Percentiles rank a stretch among this genome's conserved stretches.
phyloP scores from a whole-genome alignment of 1,140 invertebrate species.

The Drosophila parvula region DNA sequence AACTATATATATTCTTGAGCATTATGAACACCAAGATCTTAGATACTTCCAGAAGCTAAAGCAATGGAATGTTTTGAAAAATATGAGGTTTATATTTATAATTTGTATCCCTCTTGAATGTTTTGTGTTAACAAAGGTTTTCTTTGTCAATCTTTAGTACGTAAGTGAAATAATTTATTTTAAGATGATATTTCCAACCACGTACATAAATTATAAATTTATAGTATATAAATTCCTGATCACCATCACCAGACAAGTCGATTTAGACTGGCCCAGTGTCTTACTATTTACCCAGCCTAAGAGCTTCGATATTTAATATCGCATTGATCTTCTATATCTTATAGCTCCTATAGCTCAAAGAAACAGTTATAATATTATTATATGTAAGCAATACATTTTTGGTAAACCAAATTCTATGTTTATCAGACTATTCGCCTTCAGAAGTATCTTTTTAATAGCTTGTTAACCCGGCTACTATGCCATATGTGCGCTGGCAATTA shows the following conservation, averaged over 20 bases:
- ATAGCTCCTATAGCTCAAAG: not conserved
- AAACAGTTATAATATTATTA: too few species aligned
- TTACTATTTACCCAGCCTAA: not conserved
- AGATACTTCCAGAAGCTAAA: not conserved
- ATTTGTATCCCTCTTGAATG: not conserved
- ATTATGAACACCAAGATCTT: not conserved
- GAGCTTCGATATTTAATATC: not conserved
- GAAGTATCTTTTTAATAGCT: not conserved
- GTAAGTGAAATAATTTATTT: not conserved
- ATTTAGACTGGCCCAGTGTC: not conserved
- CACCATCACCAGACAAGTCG: not conserved
- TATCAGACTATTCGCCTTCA: not conserved
- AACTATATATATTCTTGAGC: conserved; percentile 17
- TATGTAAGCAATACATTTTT: too few species aligned
- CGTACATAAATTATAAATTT: too few species aligned
- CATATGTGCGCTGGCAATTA: not conserved
- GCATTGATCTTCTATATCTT: not conserved
- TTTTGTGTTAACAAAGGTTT: too few species aligned
- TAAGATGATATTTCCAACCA: too few species aligned
- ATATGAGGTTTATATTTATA: not conserved
- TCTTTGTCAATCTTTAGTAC: not conserved
- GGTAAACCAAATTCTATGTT: too few species aligned
- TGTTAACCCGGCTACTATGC: not conserved
- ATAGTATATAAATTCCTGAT: not conserved
- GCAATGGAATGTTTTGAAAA: not conserved